phyloP scores from a whole-genome alignment of 2,797 vertebrate genomes.

The Buphagus erythrorhynchus region DNA sequence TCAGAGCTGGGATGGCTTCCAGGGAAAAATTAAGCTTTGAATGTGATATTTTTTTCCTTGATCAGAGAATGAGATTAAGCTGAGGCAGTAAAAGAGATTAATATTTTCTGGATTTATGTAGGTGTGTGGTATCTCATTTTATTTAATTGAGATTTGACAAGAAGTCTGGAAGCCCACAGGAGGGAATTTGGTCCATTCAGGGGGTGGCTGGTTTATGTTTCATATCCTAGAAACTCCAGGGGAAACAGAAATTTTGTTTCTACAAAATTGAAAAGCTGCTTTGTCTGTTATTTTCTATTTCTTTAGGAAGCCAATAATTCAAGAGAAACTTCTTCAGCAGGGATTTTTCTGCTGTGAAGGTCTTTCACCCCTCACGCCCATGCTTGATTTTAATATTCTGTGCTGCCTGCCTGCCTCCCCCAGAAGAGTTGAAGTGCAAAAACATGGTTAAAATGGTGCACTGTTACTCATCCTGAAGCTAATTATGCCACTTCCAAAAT shows the following conservation, averaged over 20 bases:
- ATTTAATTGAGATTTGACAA: not conserved
- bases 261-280: not conserved
- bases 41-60: not conserved
- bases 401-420: not conserved
- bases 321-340: not conserved
- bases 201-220: not conserved
- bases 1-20: not conserved
- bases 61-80: not conserved
- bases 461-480: constrained; percentile 45
- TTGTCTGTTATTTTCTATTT: not conserved
- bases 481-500: constrained; percentile 46
- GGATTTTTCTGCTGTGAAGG: not conserved
- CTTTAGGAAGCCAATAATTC: not conserved
- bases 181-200: not conserved
- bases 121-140: not conserved
- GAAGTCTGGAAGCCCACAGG: not conserved
- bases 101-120: not conserved
- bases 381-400: not conserved
- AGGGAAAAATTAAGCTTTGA: not conserved
- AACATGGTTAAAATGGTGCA: not conserved
- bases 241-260: not conserved
- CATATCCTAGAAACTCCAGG: not conserved
- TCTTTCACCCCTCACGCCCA: not conserved
- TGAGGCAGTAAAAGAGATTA: not conserved
- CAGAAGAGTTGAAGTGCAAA: not conserved